phyloP scores from a whole-genome alignment of 2,797 vertebrate genomes.

The Crocodylus rhombifer region DNA sequence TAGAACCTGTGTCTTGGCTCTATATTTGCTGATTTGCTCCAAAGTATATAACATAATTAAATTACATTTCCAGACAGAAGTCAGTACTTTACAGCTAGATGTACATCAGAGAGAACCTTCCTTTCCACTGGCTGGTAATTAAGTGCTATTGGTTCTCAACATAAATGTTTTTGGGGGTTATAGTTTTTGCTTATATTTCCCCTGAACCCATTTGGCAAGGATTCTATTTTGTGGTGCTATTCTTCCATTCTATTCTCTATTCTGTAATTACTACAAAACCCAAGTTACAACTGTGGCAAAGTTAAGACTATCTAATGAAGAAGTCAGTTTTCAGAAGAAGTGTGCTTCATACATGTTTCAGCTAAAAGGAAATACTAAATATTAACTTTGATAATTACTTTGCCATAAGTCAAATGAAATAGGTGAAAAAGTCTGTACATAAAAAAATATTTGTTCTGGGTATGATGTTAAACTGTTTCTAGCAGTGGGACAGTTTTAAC shows the following conservation, averaged over 20 bases:
- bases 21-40: conserved; percentile 41
- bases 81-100: conserved; percentile 59
- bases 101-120: conserved; percentile 60
- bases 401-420: not conserved
- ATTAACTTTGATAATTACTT: not conserved
- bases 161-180: conserved; percentile 54
- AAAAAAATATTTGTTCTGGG: too few species aligned
- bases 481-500: too few species aligned
- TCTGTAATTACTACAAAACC: conserved; percentile 3
- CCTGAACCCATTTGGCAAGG: conserved; percentile 54
- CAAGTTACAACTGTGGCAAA: not conserved
- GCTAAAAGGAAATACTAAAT: not conserved
- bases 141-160: conserved; percentile 57
- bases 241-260: conserved; percentile 37
- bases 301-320: not conserved
- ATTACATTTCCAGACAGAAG: conserved; percentile 77
- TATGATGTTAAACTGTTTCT: too few species aligned
- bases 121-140: conserved; percentile 61
- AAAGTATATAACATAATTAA: conserved; percentile 77
- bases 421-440: not conserved
- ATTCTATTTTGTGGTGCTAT: not conserved
- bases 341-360: not conserved
- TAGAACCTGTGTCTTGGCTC: conserved; percentile 69
- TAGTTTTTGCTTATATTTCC: conserved; percentile 47
- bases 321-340: not conserved